These are phyloP conservation scores for Heliothis subflexa DNA, from an alignment of 1,140 invertebrate species.

Conservation along the genomic window DNA sequence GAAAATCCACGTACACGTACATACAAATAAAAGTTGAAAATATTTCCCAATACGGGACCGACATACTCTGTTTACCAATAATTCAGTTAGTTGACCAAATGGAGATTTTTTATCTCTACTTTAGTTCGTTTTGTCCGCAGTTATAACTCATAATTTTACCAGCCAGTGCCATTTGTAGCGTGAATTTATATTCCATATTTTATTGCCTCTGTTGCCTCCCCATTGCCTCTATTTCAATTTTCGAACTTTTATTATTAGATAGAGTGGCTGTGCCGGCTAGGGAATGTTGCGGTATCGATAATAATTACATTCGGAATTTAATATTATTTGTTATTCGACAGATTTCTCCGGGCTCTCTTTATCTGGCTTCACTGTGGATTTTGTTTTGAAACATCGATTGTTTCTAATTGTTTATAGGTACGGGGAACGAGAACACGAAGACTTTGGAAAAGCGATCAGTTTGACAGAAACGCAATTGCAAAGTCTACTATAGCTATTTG, in stretches of 20 bases:
- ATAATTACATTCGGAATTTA: slow-evolving; percentile 4
- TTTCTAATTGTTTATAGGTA: too few species aligned
- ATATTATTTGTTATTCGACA: not conserved
- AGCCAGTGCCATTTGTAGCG: slow-evolving; percentile 15
- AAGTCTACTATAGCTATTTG: too few species aligned
- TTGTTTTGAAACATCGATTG: not conserved
- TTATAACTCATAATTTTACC: slow-evolving; percentile 41
- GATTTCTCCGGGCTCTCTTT: not conserved
- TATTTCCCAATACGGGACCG: not conserved
- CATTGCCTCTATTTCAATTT: slow-evolving; percentile 7
- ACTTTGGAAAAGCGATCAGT: too few species aligned
- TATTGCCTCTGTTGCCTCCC: not conserved
- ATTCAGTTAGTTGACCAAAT: slow-evolving; percentile 25
- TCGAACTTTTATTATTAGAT: not conserved
- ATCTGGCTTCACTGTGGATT: not conserved
- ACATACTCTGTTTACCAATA: slow-evolving; percentile 21
- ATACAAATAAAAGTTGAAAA: slow-evolving; percentile 18
- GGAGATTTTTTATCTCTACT: slow-evolving; percentile 11
- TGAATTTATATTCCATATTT: slow-evolving; percentile 33
- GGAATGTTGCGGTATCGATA: not conserved
- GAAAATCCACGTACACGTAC: not conserved
- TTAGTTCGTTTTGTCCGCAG: slow-evolving; percentile 26
- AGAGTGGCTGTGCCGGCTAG: not conserved
- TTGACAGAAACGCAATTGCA: too few species aligned
- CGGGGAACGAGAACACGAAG: too few species aligned